Evolutionary conservation across 2,888 invertebrate species (phyloP).

Genomic region (Drosophila phalerata): DNA sequence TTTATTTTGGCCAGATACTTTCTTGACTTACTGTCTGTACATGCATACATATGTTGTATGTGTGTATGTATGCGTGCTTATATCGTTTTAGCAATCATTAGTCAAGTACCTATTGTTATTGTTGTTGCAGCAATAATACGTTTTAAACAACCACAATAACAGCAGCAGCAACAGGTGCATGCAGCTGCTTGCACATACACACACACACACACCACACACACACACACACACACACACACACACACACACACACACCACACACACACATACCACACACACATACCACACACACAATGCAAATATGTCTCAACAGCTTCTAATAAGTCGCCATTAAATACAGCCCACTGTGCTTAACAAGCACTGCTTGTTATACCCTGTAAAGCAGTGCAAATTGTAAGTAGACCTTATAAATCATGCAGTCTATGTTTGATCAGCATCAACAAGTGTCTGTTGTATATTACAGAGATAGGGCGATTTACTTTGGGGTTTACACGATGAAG

Average conservation of each 20-base stretch:
- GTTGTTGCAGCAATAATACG: conserved; percentile 22
- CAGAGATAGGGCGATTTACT: neutral
- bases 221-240: neutral
- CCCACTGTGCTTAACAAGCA: neutral
- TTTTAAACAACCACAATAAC: conserved; percentile 9
- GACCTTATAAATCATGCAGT: neutral
- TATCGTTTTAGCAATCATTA: conserved; percentile 31
- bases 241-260: neutral
- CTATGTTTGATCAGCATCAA: neutral
- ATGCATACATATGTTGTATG: neutral
- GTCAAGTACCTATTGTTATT: conserved; percentile 43
- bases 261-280: neutral
- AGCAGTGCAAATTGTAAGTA: neutral
- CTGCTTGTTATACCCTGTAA: conserved; percentile 10
- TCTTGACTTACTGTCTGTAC: no score
- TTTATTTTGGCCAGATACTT: no score
- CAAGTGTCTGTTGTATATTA: neutral
- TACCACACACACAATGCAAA: conserved; percentile 5
- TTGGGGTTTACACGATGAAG: neutral
- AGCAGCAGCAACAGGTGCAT: conserved; percentile 49
- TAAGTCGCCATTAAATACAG: conserved; percentile 10
- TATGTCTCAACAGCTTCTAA: conserved; percentile 8
- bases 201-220: conserved; percentile 2
- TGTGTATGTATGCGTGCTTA: neutral
- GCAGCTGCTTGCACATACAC: conserved; percentile 21